Base-by-base conservation (phyloP, 2,113 vertebrate genomes). In the Pelusios castaneus region DNA sequence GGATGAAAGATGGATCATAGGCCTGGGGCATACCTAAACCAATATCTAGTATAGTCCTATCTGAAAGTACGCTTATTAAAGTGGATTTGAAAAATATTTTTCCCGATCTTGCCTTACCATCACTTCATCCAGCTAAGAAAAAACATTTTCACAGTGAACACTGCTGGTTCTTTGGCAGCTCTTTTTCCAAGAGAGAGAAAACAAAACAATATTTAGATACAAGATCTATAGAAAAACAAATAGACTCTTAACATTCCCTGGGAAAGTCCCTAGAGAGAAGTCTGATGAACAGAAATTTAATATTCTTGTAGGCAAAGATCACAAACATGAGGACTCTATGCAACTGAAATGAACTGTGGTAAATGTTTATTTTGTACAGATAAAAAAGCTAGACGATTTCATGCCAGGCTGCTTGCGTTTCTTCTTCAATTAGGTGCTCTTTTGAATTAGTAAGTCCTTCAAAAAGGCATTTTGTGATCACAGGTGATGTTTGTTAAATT, bases 1-100 rank as follows among this genome's bases (percentile, higher is more conserved):
- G 96, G 92, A 92, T 94, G 94, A 95, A 97, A 98, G 97, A 98
- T 96, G 92, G 97, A 97, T 97, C 94, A 84, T 83, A 84, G 96
- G 97, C 97, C 97, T 83, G 84, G 78, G 97, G 97, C 97, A 88
- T 95, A 94, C 95, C 94, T 96, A 90, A 93, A 89, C 93, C 43
- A 70, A 87, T 95, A 89, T 90, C 82, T 95, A 82, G 89, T 81
- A 6, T 94, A 94, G 95, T 89, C 70, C 91, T 95, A 88, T 95
- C 95, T 97, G 93, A 84, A 93, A 81, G 85, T 91, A 85, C n/a
- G 29, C 96, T 97, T 97, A 96, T 94, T 97, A 95, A 97, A 97
- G 94, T 80, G 91, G 93, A 94, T 93, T 95, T 92, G 85, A 90
- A 95, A 97, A 97, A 94, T 94, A 93, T 91, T 92, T 93, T 89